Percentiles rank a stretch among this genome's conserved stretches.
These are phyloP conservation scores for Peromyscus maniculatus DNA, from an alignment of 2,113 vertebrate genomes.

Conservation along the genomic window DNA sequence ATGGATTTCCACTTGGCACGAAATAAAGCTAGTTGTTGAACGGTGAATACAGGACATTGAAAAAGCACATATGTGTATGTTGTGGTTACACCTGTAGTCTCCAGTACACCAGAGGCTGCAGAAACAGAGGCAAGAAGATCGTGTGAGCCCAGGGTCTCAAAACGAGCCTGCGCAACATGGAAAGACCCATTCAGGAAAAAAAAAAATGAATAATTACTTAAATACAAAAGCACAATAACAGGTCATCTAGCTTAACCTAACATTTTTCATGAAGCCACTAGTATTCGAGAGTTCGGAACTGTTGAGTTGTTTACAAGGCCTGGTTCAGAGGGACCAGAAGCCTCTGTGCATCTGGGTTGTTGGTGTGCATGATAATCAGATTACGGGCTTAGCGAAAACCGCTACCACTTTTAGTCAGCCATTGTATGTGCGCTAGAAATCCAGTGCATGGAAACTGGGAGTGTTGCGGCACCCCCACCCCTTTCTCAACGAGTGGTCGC, in stretches of 20 bases:
- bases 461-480: neutral
- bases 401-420: neutral
- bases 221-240: neutral
- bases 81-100: neutral
- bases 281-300: conserved; percentile 16
- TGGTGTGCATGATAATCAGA: neutral
- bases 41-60: neutral
- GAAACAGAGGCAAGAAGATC: neutral
- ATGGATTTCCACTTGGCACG: neutral
- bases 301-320: neutral
- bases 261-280: neutral
- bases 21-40: neutral
- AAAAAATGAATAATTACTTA: neutral
- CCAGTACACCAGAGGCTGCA: too few relatives aligned
- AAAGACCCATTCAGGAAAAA: neutral
- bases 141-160: neutral
- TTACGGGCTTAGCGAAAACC: neutral
- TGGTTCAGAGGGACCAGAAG: neutral
- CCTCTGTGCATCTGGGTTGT: neutral
- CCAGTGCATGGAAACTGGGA: neutral
- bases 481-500: neutral
- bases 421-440: neutral
- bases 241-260: neutral
- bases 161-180: too few relatives aligned
- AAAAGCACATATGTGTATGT: accelerated